phyloP scores from a whole-genome alignment of 2,888 invertebrate genomes.

The Dryococelus australis region DNA sequence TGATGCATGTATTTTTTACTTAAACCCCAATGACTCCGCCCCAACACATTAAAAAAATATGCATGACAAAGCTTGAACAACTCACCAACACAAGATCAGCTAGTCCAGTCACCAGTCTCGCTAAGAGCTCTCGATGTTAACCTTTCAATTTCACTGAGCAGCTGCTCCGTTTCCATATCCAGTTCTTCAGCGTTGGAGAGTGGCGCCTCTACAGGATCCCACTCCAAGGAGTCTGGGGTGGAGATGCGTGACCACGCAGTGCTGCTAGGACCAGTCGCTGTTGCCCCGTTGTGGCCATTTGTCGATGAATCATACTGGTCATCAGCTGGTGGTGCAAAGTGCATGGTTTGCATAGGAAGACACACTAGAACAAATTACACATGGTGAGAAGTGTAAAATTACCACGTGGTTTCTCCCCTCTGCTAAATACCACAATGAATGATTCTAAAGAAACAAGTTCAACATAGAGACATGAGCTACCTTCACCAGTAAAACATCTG shows the following conservation, averaged over 20 bases:
- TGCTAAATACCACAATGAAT: no score
- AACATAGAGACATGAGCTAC: no score
- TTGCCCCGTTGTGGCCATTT: conserved; percentile 33
- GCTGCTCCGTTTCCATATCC: conserved; percentile 70
- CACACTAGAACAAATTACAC: conserved; percentile 34
- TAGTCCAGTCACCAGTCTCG: conserved; percentile 65
- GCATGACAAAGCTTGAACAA: not conserved
- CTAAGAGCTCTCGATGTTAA: conserved; percentile 70
- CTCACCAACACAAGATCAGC: conserved; percentile 38
- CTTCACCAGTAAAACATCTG: no score
- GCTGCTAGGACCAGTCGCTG: conserved; percentile 33
- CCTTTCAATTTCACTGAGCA: conserved; percentile 72
- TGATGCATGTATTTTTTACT: no score
- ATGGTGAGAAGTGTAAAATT: not conserved
- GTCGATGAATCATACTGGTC: conserved; percentile 37
- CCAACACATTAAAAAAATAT: no score
- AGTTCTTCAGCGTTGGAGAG: conserved; percentile 58
- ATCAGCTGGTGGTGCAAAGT: conserved; percentile 39
- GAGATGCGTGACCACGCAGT: conserved; percentile 54
- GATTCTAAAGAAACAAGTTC: no score
- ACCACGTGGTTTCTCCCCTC: no score
- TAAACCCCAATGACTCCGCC: no score
- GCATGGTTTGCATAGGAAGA: conserved; percentile 38
- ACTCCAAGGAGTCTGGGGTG: conserved; percentile 73
- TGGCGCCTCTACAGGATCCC: conserved; percentile 68